Conservation (phyloP, 2,888 invertebrate species). For the Acanthoscelides obtectus region DNA sequence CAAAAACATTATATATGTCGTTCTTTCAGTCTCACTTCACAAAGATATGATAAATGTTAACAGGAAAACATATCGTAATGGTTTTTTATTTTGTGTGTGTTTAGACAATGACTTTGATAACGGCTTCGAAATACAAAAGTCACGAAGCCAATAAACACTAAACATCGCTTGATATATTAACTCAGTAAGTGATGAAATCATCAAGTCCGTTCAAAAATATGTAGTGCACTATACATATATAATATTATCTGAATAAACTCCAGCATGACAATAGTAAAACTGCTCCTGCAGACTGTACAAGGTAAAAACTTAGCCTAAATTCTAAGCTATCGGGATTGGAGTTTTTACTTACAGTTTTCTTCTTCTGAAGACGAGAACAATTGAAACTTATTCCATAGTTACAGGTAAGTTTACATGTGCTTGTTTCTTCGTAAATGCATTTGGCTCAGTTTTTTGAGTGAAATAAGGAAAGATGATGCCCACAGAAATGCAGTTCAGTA, state of each 20-base stretch:
- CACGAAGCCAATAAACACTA: too few relatives aligned
- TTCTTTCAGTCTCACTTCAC: too few relatives aligned
- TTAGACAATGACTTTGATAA: too few relatives aligned
- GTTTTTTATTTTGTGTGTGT: too few relatives aligned
- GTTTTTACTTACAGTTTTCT: not conserved
- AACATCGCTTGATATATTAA: too few relatives aligned
- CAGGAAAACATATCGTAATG: too few relatives aligned
- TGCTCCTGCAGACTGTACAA: not conserved
- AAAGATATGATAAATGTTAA: too few relatives aligned
- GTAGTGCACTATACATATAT: not conserved
- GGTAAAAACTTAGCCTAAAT: not conserved
- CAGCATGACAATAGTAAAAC: not conserved
- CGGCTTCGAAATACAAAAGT: too few relatives aligned
- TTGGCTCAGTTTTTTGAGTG: not conserved
- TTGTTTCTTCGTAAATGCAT: not conserved
- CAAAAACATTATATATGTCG: too few relatives aligned
- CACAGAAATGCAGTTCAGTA: not conserved
- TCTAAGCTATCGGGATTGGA: not conserved
- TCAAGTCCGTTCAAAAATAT: not conserved
- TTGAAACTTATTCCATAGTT: not conserved
- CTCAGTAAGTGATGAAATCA: too few relatives aligned
- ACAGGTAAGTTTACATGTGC: not conserved
- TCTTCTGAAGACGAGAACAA: not conserved
- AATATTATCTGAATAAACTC: not conserved
- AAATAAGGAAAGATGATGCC: not conserved